A percentile compares a stretch with the other conserved stretches of the same genome.
phyloP scores from a whole-genome alignment of 1,140 invertebrate species.

The Drosophila sulfurigaster region DNA sequence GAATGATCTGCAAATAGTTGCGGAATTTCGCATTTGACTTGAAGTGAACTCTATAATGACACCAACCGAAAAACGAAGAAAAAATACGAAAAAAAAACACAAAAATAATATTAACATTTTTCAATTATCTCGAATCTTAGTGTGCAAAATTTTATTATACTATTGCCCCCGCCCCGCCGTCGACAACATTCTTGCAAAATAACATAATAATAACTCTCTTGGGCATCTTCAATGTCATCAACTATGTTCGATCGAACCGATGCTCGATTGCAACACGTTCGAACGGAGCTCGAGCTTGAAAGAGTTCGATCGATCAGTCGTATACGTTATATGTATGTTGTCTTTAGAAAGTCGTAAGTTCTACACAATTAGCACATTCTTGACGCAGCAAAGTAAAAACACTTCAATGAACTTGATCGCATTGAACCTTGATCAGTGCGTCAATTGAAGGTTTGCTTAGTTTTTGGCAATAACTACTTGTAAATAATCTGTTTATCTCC shows the following conservation, averaged over 20 bases:
- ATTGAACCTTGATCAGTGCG: conserved; percentile 4
- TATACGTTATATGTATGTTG: not conserved
- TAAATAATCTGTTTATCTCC: conserved; percentile 13
- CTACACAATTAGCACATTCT: not conserved
- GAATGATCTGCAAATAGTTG: not conserved
- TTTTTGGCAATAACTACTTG: conserved; percentile 9
- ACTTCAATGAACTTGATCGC: not conserved
- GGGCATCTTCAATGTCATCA: not conserved
- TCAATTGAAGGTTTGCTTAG: conserved; percentile 5
- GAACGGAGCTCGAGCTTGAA: not conserved
- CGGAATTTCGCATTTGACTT: not conserved
- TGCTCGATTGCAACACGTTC: not conserved
- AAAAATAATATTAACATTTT: too few species aligned
- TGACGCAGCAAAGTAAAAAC: too few species aligned
- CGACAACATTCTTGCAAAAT: not conserved
- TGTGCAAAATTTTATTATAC: too few species aligned
- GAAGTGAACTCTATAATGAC: too few species aligned
- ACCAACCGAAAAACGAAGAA: too few species aligned
- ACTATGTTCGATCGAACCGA: not conserved
- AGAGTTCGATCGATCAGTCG: not conserved
- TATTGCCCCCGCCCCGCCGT: too few species aligned
- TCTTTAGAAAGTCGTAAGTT: conserved; percentile 5
- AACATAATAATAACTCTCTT: not conserved
- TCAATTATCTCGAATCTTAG: too few species aligned
- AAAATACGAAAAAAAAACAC: not conserved